Evolutionary conservation across 1,140 invertebrate genomes (phyloP).

Genomic region (Dufourea novaeangliae): DNA sequence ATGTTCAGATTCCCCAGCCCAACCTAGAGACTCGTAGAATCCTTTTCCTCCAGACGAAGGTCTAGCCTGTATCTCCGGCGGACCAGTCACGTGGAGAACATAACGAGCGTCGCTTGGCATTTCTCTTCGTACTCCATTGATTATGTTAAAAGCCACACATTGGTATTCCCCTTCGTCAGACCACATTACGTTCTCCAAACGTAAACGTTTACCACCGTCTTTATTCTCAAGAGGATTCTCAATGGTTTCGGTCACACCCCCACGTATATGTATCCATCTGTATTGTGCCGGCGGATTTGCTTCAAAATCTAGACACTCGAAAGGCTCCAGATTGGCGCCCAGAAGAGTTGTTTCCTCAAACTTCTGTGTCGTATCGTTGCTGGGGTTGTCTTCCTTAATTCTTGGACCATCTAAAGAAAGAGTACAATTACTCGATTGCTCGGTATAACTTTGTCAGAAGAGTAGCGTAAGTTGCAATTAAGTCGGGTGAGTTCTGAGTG

Average conservation of each 20-base stretch:
- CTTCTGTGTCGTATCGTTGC: constrained; percentile 84
- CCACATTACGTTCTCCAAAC: constrained; percentile 77
- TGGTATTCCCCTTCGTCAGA: constrained; percentile 78
- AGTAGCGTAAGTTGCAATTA: too few species aligned
- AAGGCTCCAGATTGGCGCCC: constrained; percentile 86
- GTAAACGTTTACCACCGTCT: constrained; percentile 65
- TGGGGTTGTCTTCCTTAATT: constrained; percentile 86
- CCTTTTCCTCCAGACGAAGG: constrained; percentile 66
- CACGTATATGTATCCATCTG: constrained; percentile 76
- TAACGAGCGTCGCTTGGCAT: constrained; percentile 73
- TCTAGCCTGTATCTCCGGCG: constrained; percentile 78
- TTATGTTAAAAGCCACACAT: constrained; percentile 78
- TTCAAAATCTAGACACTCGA: constrained; percentile 90
- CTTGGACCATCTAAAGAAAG: constrained; percentile 87
- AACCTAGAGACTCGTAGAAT: constrained; percentile 76
- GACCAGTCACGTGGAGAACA: constrained; percentile 76
- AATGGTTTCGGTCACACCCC: constrained; percentile 72
- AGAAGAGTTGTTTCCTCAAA: constrained; percentile 72
- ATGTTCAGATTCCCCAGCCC: constrained; percentile 76
- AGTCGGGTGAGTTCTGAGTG: too few species aligned
- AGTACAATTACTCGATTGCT: too few species aligned
- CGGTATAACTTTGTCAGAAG: too few species aligned
- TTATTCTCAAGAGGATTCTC: constrained; percentile 70
- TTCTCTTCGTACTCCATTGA: constrained; percentile 77
- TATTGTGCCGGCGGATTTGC: constrained; percentile 92